phyloP scores from a whole-genome alignment of 2,113 vertebrate genomes.

The Pangasianodon gigas region DNA sequence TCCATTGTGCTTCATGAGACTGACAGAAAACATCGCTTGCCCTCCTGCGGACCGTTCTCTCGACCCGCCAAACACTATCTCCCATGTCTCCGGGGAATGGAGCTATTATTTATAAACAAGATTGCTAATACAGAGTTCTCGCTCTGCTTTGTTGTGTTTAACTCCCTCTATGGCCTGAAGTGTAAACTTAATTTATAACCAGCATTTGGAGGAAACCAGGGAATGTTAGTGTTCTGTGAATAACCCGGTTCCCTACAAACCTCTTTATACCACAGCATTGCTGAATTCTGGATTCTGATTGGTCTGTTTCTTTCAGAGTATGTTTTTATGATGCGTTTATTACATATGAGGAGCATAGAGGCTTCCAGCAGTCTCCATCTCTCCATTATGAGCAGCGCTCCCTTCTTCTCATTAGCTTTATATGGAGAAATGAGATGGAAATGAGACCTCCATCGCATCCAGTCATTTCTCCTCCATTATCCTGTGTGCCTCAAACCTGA shows the following conservation, averaged over 20 bases:
- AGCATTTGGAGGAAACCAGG: constrained; percentile 2
- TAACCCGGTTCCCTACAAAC: background rate
- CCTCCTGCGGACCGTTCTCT: constrained; percentile 52
- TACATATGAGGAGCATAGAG: background rate
- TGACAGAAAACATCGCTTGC: constrained; percentile 71
- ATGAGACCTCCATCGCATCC: background rate
- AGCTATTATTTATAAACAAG: constrained; percentile 65
- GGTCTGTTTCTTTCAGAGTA: background rate
- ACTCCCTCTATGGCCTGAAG: constrained; percentile 28
- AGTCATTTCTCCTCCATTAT: constrained; percentile 9
- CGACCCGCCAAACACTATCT: constrained; percentile 33
- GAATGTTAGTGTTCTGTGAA: constrained; percentile 28
- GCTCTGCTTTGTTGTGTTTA: constrained; percentile 29
- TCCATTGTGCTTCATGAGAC: constrained; percentile 61
- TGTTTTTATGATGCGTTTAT: background rate
- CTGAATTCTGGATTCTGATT: background rate
- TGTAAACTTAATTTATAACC: constrained; percentile 51
- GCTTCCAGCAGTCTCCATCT: background rate
- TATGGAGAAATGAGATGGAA: background rate
- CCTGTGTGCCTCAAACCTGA: background rate
- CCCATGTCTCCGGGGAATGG: constrained; percentile 50
- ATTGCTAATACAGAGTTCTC: constrained; percentile 49
- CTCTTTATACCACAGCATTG: background rate
- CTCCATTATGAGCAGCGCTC: background rate
- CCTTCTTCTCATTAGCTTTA: background rate